Conservation (phyloP, 1,140 invertebrate species). For the Drosophila takahashii region DNA sequence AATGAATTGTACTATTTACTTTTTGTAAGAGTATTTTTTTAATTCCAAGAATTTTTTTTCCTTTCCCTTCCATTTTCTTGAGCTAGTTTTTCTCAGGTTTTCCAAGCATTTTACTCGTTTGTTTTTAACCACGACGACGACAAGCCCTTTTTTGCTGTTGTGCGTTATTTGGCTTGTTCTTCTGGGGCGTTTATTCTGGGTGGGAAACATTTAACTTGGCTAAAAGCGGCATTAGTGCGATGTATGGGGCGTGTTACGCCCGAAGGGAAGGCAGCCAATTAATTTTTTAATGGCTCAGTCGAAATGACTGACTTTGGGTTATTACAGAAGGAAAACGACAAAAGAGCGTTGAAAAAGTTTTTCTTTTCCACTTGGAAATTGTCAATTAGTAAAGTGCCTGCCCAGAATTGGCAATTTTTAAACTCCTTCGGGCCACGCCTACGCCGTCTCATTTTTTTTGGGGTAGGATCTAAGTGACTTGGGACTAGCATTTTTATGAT, state of each 20-base stretch:
- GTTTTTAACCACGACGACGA: conserved; percentile 40
- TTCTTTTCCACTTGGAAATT: conserved; percentile 59
- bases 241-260: conserved; percentile 69
- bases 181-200: conserved; percentile 29
- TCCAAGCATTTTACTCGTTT: conserved; percentile 20
- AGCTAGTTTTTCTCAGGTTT: conserved; percentile 30
- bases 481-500: conserved; percentile 75
- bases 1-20: background rate
- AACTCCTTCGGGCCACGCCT: conserved; percentile 28
- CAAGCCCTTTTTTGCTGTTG: conserved; percentile 64
- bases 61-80: conserved; percentile 7
- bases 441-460: background rate
- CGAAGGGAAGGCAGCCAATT: conserved; percentile 69
- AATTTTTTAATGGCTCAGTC: conserved; percentile 82
- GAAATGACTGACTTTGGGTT: conserved; percentile 74
- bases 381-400: conserved; percentile 78
- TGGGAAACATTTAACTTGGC: conserved; percentile 71
- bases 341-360: conserved; percentile 39
- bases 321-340: conserved; percentile 57
- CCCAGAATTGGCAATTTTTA: conserved; percentile 57
- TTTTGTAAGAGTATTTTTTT: background rate
- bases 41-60: background rate
- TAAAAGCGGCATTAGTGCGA: conserved; percentile 74
- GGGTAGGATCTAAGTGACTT: conserved; percentile 62
- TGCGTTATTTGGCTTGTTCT: conserved; percentile 33